Conservation (phyloP, 2,888 invertebrate species). For the Ornithoptera priamus region DNA sequence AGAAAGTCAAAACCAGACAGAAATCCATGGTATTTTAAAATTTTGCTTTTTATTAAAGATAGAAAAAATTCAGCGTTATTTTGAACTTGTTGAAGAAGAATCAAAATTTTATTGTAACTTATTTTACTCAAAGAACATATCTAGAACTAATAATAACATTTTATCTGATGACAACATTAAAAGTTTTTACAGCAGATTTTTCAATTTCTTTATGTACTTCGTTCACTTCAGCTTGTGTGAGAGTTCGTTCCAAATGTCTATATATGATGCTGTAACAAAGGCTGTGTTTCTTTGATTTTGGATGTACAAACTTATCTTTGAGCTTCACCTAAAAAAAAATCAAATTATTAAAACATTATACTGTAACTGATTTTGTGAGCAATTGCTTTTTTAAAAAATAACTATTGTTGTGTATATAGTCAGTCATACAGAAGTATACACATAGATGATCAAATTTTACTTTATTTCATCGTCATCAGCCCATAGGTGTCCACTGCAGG, state of each 20-base stretch:
- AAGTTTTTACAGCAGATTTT: conserved; percentile 65
- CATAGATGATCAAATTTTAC: too few relatives aligned
- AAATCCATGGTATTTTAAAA: too few relatives aligned
- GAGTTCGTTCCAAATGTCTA: conserved; percentile 93
- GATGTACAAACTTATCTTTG: conserved; percentile 92
- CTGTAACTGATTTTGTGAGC: too few relatives aligned
- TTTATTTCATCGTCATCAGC: too few relatives aligned
- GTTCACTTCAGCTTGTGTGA: conserved; percentile 93
- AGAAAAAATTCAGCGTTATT: background rate
- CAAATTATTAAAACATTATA: background rate
- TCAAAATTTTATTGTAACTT: background rate
- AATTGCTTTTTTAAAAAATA: too few relatives aligned
- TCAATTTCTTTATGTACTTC: conserved; percentile 88
- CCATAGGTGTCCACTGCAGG: too few relatives aligned
- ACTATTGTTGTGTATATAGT: too few relatives aligned
- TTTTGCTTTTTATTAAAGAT: background rate
- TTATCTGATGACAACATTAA: conserved; percentile 65
- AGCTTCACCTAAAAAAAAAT: conserved; percentile 83
- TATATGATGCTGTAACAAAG: conserved; percentile 96
- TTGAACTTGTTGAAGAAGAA: background rate
- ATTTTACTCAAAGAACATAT: background rate
- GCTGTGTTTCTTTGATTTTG: conserved; percentile 89
- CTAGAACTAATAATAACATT: conserved; percentile 19
- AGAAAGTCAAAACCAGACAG: background rate
- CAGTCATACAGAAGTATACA: too few relatives aligned